These are phyloP conservation scores for Sebastes steindachneri DNA, from an alignment of 2,797 vertebrate species.

Conservation along the genomic window DNA sequence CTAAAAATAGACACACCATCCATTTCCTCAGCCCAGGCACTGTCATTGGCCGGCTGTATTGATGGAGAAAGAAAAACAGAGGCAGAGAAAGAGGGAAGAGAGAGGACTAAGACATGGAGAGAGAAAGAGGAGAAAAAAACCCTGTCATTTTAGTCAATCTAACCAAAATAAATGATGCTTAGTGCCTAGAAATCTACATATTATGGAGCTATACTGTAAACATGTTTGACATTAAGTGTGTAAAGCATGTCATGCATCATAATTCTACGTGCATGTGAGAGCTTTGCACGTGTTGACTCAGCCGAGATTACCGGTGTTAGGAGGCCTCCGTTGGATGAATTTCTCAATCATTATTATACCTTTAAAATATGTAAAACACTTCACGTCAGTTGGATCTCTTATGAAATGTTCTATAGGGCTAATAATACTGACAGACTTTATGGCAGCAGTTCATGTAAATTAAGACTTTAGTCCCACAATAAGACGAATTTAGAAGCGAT, in stretches of 20 bases:
- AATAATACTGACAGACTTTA: not conserved
- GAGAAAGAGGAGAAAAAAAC: not conserved
- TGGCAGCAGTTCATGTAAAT: not conserved
- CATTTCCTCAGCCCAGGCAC: slow-evolving; percentile 70
- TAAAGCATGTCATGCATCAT: not conserved
- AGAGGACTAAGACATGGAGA: not conserved
- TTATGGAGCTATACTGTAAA: not conserved
- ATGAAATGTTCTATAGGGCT: not conserved
- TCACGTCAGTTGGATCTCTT: not conserved
- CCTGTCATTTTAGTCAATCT: not conserved
- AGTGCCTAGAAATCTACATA: not conserved
- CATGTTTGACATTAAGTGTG: slow-evolving; percentile 1
- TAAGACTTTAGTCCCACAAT: not conserved
- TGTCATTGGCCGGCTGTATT: slow-evolving; percentile 65
- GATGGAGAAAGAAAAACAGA: slow-evolving; percentile 68
- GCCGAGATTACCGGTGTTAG: not conserved
- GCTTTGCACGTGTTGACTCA: slow-evolving; percentile 12
- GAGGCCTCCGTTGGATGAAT: not conserved
- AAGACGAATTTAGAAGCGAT: not conserved
- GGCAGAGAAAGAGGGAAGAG: not conserved
- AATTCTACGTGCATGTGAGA: slow-evolving; percentile 14
- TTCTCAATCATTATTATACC: not conserved
- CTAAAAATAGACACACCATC: slow-evolving; percentile 83
- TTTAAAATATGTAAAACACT: not conserved
- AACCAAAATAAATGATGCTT: not conserved